Conservation (phyloP, 2,888 invertebrate species). For the Orchesella flavescens region DNA sequence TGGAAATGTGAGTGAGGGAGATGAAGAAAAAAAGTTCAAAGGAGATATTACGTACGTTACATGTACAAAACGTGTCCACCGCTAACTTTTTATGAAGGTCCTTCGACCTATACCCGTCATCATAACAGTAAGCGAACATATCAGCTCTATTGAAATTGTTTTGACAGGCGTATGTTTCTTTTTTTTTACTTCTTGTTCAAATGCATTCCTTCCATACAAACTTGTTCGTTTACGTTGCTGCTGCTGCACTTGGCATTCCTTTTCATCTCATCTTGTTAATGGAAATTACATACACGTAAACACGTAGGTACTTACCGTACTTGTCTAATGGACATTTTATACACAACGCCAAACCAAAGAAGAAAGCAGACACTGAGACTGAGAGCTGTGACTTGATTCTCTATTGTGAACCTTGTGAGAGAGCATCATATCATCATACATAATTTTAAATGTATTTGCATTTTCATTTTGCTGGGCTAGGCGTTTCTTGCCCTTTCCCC, state of each 20-base stretch:
- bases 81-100: slow-evolving; percentile 26
- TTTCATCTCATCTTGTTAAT: background rate
- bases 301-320: too few relatives aligned
- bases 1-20: background rate
- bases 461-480: slow-evolving; percentile 55
- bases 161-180: slow-evolving; percentile 18
- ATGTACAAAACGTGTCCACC: background rate
- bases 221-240: background rate
- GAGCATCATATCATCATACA: background rate
- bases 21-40: too few relatives aligned
- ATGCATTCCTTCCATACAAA: background rate
- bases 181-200: background rate
- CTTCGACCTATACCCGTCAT: slow-evolving; percentile 22
- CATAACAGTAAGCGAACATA: background rate
- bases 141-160: slow-evolving; percentile 21
- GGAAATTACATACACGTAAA: too few relatives aligned
- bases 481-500: slow-evolving; percentile 51
- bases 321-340: too few relatives aligned
- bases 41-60: background rate
- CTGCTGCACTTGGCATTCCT: background rate
- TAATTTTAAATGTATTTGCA: slow-evolving; percentile 31
- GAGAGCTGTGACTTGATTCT: slow-evolving; percentile 1
- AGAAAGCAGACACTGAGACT: slow-evolving; percentile 23
- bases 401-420: slow-evolving; percentile 1
- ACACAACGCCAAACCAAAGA: background rate